Conservation (phyloP, 2,888 invertebrate species). For the Drosophila mercatorum region DNA sequence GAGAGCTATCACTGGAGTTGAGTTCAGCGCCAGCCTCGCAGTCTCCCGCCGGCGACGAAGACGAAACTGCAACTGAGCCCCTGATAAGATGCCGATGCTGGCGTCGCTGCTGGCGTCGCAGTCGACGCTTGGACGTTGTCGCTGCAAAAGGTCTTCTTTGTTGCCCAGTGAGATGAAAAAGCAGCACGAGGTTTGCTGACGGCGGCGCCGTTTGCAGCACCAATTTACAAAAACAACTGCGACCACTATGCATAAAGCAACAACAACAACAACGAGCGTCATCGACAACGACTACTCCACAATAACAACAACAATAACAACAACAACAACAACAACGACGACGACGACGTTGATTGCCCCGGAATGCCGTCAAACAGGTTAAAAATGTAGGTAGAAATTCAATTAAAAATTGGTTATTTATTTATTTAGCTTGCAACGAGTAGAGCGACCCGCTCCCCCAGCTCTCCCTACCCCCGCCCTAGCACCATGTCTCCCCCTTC, state of each 20-base stretch:
- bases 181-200: slow-evolving; percentile 73
- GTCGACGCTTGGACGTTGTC: slow-evolving; percentile 1
- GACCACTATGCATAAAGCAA: slow-evolving; percentile 61
- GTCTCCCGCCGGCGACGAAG: slow-evolving; percentile 47
- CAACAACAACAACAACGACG: slow-evolving; percentile 50
- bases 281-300: slow-evolving; percentile 74
- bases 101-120: slow-evolving; percentile 6
- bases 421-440: slow-evolving; percentile 78
- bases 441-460: slow-evolving; percentile 25
- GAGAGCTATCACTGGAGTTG: slow-evolving; percentile 62
- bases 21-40: slow-evolving; percentile 59
- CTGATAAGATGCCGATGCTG: slow-evolving; percentile 67
- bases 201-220: slow-evolving; percentile 73
- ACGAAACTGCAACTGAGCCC: slow-evolving; percentile 54
- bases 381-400: slow-evolving; percentile 83
- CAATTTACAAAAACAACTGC: slow-evolving; percentile 72
- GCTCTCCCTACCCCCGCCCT: slow-evolving; percentile 2
- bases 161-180: slow-evolving; percentile 63
- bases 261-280: slow-evolving; percentile 61
- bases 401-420: slow-evolving; percentile 83
- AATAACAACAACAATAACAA: slow-evolving; percentile 44
- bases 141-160: slow-evolving; percentile 77
- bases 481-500: background rate
- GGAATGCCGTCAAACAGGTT: slow-evolving; percentile 84
- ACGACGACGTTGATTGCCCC: slow-evolving; percentile 81